A percentile compares a stretch with the other conserved stretches of the same genome.
Evolutionary conservation across 2,797 vertebrate species (phyloP).

Genomic region (Pseudochirops cupreus): DNA sequence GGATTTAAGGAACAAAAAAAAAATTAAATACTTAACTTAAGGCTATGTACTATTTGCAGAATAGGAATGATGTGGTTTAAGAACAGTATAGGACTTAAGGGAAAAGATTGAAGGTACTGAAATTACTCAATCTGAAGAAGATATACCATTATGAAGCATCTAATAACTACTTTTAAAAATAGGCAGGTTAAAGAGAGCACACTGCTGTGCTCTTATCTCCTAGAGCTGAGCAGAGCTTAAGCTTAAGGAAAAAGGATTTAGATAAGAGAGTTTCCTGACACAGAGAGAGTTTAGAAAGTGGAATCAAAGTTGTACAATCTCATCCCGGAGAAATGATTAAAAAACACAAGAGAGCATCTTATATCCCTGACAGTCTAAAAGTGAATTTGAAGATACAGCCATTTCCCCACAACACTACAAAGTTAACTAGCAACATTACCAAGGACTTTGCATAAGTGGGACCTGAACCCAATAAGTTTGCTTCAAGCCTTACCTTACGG

Average conservation of each 20-base stretch:
- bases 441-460: neutral
- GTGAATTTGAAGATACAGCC: neutral
- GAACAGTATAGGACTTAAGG: slow-evolving; percentile 10
- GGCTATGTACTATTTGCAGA: neutral
- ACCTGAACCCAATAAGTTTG: neutral
- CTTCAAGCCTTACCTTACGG: neutral
- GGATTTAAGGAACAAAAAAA: neutral
- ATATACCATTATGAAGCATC: neutral
- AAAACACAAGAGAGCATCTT: neutral
- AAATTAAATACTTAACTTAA: neutral
- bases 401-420: neutral
- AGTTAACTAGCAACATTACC: neutral
- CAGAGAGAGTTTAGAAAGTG: neutral
- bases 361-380: neutral
- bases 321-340: slow-evolving; percentile 7
- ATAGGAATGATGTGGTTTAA: neutral
- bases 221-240: slow-evolving; percentile 23
- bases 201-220: neutral
- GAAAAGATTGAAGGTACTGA: slow-evolving; percentile 6
- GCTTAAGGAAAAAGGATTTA: slow-evolving; percentile 8
- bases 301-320: neutral
- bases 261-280: neutral
- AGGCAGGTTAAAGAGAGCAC: neutral
- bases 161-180: neutral
- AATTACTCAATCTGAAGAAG: neutral